phyloP scores from a whole-genome alignment of 2,113 vertebrate species.

The Manacus vitellinus region DNA sequence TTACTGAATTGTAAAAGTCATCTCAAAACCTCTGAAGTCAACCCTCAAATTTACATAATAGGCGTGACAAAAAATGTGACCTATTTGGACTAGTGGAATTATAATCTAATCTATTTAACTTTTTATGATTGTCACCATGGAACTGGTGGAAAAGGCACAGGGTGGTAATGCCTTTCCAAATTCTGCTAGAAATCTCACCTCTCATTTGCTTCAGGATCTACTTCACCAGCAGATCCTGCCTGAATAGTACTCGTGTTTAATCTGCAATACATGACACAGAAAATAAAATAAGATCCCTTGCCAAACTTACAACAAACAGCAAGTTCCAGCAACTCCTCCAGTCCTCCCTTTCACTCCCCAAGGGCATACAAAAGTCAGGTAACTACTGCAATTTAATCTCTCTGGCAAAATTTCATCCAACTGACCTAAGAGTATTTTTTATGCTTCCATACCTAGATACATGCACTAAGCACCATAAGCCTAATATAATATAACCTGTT shows the following conservation, averaged over 20 bases:
- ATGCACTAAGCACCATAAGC: background rate
- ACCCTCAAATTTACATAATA: background rate
- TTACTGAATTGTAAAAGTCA: background rate
- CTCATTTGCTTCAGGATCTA: background rate
- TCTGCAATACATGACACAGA: background rate
- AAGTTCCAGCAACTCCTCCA: conserved; percentile 18
- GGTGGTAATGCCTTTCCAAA: background rate
- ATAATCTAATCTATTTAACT: background rate
- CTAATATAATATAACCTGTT: background rate
- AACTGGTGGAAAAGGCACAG: background rate
- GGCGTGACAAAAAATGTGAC: background rate
- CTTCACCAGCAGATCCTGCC: background rate
- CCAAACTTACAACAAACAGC: background rate
- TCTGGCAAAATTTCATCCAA: background rate
- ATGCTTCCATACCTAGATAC: background rate
- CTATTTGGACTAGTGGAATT: background rate
- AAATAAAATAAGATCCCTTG: background rate
- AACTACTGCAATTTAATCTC: background rate
- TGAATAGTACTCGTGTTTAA: background rate
- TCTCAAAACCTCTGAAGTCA: background rate
- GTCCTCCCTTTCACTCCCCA: background rate
- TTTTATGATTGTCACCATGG: background rate
- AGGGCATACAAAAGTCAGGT: background rate
- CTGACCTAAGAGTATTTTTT: background rate
- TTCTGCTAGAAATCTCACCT: background rate